Percentiles rank a stretch among this genome's conserved stretches.
Evolutionary conservation across 2,113 vertebrate species (phyloP).

Genomic region (Rattus rattus): DNA sequence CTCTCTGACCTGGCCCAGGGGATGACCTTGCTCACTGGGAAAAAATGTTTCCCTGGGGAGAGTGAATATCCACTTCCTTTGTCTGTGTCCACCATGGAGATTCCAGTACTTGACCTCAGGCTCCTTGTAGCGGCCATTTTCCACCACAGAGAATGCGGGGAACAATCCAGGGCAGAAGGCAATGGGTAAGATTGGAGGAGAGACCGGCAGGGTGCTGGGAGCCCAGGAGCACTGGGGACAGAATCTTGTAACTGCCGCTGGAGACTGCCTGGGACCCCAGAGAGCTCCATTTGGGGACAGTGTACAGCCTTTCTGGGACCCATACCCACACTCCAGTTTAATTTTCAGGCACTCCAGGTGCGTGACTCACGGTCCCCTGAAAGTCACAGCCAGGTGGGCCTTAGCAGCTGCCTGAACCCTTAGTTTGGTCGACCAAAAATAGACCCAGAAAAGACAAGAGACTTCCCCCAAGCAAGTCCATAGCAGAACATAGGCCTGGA

Average conservation of each 20-base stretch:
- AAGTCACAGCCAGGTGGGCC: neutral
- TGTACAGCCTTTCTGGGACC: neutral
- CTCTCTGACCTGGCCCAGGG: constrained; percentile 37
- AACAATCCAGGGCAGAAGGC: neutral
- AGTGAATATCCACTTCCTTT: constrained; percentile 46
- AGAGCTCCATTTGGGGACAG: neutral
- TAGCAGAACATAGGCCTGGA: neutral
- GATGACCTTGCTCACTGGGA: constrained; percentile 44
- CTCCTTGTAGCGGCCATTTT: constrained; percentile 4
- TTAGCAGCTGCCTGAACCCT: neutral
- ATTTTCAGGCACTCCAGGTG: neutral
- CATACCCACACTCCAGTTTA: neutral
- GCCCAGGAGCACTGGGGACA: neutral
- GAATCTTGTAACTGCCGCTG: rapidly evolving
- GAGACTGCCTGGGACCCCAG: neutral
- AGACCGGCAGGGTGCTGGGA: neutral
- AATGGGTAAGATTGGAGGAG: neutral
- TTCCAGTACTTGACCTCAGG: constrained; percentile 47
- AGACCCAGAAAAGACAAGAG: neutral
- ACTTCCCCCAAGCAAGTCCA: neutral
- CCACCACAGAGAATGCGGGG: neutral
- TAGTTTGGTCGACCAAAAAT: neutral
- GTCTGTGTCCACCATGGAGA: constrained; percentile 22
- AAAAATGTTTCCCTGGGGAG: constrained; percentile 52
- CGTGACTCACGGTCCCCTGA: neutral